These are phyloP conservation scores for Bubalus kerabau DNA, from an alignment of 2,113 vertebrate species.

Conservation along the genomic window DNA sequence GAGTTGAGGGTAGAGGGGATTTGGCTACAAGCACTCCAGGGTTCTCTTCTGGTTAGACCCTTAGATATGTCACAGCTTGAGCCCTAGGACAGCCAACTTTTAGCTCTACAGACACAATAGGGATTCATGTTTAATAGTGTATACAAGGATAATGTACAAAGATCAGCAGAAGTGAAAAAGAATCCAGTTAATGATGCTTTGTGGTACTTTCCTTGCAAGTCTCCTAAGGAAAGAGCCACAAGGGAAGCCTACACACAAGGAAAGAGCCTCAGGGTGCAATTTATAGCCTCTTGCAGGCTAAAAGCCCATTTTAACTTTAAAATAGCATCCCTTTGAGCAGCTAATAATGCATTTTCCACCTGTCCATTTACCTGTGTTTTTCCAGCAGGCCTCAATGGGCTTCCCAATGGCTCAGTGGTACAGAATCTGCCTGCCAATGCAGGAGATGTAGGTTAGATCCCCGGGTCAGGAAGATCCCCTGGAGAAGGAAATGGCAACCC, in stretches of 20 bases:
- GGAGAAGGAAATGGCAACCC: neutral
- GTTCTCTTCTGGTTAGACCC: neutral
- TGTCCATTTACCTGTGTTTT: neutral
- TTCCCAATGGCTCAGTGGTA: no score
- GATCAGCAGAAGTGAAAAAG: neutral
- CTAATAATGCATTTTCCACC: neutral
- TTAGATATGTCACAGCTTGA: neutral
- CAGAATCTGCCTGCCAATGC: neutral
- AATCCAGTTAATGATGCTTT: neutral
- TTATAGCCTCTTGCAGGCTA: neutral
- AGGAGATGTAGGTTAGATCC: neutral
- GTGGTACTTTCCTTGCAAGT: neutral
- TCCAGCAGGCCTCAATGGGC: neutral
- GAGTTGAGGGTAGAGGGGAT: neutral
- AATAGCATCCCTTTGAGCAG: neutral
- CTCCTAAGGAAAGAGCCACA: neutral
- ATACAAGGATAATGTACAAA: neutral
- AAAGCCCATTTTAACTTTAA: slow-evolving; percentile 9
- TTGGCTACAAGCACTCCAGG: neutral
- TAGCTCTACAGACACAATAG: neutral
- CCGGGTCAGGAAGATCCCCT: neutral
- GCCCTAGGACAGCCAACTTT: neutral
- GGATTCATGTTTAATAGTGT: neutral
- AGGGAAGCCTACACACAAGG: neutral
- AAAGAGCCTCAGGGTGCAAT: neutral